These are phyloP conservation scores for Danio choprae DNA, from an alignment of 2,797 vertebrate genomes.

Conservation along the genomic window DNA sequence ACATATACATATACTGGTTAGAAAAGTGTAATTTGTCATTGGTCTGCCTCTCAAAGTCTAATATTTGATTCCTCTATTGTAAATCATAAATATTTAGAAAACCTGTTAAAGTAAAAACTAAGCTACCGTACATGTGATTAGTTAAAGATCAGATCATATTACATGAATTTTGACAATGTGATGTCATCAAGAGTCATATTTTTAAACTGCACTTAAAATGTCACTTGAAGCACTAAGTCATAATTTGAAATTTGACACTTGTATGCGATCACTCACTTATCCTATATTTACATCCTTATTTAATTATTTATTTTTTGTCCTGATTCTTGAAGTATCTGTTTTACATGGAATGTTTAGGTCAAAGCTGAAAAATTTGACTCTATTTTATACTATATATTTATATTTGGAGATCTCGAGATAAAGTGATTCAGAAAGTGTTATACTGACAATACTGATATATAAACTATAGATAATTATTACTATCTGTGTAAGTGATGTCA, in stretches of 20 bases:
- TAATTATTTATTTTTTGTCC: neutral
- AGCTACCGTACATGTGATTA: neutral
- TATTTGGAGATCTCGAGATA: no score
- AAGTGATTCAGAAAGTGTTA: neutral
- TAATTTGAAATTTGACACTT: neutral
- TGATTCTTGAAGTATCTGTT: slow-evolving; percentile 1
- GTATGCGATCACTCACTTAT: neutral
- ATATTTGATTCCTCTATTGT: neutral
- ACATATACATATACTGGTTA: neutral
- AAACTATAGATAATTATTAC: no score
- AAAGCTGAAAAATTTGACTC: slow-evolving; percentile 21
- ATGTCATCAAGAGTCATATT: slow-evolving; percentile 25
- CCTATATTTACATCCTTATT: neutral
- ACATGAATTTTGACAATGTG: slow-evolving; percentile 8
- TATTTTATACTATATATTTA: no score
- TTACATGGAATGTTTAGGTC: slow-evolving; percentile 10
- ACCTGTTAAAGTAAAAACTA: neutral
- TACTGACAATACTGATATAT: neutral
- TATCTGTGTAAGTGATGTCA: no score
- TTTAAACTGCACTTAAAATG: slow-evolving; percentile 39
- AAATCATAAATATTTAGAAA: slow-evolving; percentile 14
- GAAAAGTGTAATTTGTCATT: neutral
- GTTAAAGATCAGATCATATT: slow-evolving; percentile 4
- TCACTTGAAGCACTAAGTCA: slow-evolving; percentile 14
- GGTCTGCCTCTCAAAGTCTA: slow-evolving; percentile 1